Percentiles rank a stretch among this genome's conserved stretches.
Conservation (phyloP, 1,140 invertebrate species). For the Temnothorax curvispinosus region DNA sequence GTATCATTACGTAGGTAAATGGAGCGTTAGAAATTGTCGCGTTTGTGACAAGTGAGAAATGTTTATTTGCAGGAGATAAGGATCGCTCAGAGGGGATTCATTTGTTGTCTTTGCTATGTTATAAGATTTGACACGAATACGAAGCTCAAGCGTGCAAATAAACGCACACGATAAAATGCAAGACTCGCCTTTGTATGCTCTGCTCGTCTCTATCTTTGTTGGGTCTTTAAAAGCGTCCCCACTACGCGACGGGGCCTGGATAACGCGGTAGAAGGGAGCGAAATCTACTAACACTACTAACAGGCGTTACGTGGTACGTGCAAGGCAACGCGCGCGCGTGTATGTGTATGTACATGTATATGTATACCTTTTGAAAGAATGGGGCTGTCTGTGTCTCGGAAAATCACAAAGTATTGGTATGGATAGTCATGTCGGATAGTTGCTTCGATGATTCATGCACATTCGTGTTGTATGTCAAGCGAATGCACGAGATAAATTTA, state of each 20-base stretch:
- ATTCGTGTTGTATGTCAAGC: conserved; percentile 6
- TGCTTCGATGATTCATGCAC: conserved; percentile 58
- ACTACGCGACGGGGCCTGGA: not conserved
- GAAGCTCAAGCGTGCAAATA: not conserved
- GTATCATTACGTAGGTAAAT: not conserved
- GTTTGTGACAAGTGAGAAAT: not conserved
- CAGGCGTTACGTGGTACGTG: not conserved
- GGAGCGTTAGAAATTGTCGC: not conserved
- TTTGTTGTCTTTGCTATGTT: not conserved
- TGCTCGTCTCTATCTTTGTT: not conserved
- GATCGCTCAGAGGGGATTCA: not conserved
- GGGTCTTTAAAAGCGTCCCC: not conserved
- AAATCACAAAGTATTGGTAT: conserved; percentile 2
- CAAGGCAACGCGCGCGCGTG: not conserved
- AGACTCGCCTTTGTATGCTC: not conserved
- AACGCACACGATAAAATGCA: not conserved
- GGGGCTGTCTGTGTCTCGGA: not conserved
- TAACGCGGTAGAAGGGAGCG: not conserved
- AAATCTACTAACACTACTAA: not conserved
- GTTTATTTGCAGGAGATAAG: conserved; percentile 22
- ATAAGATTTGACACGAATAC: not conserved
- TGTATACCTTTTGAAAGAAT: not conserved
- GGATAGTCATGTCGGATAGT: not conserved
- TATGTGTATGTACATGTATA: too few relatives aligned
- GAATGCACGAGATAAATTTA: not conserved